phyloP scores from a whole-genome alignment of 2,888 invertebrate species.

The Lycocerus yunnanus region DNA sequence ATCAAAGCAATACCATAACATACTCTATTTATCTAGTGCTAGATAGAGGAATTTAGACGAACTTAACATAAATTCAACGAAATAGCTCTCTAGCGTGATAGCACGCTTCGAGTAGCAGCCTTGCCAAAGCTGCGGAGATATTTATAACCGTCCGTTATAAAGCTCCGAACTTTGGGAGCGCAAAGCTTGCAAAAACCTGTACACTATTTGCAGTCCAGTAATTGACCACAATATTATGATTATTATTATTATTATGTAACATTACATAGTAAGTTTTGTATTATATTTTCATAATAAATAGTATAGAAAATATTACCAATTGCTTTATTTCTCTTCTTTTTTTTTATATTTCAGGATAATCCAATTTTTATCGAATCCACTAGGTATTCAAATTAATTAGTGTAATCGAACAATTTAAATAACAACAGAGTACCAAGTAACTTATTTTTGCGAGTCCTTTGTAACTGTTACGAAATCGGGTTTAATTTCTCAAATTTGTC shows the following conservation, averaged over 20 bases:
- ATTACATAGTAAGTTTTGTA: slow-evolving; percentile 59
- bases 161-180: slow-evolving; percentile 41
- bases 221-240: slow-evolving; percentile 55
- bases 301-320: slow-evolving; percentile 52
- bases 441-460: too few species aligned
- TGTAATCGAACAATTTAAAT: too few species aligned
- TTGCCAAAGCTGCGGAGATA: slow-evolving; percentile 46
- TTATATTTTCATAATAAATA: slow-evolving; percentile 60
- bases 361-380: too few species aligned
- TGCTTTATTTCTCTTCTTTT: neutral
- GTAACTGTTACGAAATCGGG: neutral
- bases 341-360: too few species aligned
- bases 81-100: slow-evolving; percentile 49
- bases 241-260: slow-evolving; percentile 50
- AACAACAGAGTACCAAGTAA: too few species aligned
- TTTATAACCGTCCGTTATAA: slow-evolving; percentile 37
- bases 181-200: slow-evolving; percentile 50
- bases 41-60: slow-evolving; percentile 46
- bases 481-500: neutral
- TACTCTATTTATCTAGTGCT: slow-evolving; percentile 51
- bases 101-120: slow-evolving; percentile 48
- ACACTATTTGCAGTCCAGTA: slow-evolving; percentile 56
- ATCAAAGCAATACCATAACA: slow-evolving; percentile 53
- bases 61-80: slow-evolving; percentile 43
- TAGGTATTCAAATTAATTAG: too few species aligned